Evolutionary conservation across 2,888 invertebrate species (phyloP).

Genomic region (Synanthedon formicaeformis): DNA sequence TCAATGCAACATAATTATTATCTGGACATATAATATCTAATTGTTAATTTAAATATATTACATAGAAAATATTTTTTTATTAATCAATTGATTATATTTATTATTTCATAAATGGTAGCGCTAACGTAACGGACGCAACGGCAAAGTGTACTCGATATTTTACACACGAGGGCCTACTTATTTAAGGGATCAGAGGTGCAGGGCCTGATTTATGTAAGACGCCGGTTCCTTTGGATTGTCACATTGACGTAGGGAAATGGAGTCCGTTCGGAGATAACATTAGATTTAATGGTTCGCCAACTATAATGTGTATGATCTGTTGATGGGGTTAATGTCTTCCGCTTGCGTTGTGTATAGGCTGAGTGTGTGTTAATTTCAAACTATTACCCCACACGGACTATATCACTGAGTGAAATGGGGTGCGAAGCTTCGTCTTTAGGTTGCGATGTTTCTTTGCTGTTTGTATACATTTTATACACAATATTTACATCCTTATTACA

Average conservation of each 20-base stretch:
- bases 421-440: too few species aligned
- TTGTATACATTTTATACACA: too few species aligned
- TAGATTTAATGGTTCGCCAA: conserved; percentile 6
- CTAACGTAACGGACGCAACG: conserved; percentile 9
- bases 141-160: conserved; percentile 46
- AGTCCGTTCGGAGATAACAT: conserved; percentile 6
- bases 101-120: background rate
- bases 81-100: too few species aligned
- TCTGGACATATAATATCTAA: too few species aligned
- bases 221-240: background rate
- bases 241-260: background rate
- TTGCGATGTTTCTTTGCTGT: too few species aligned
- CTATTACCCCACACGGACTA: too few species aligned
- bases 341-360: background rate
- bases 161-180: conserved; percentile 60
- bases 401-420: too few species aligned
- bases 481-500: too few species aligned
- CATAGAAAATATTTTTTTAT: too few species aligned
- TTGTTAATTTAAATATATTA: too few species aligned
- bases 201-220: conserved; percentile 50
- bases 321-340: background rate
- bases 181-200: conserved; percentile 64
- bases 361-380: too few species aligned
- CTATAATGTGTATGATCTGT: background rate
- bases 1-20: too few species aligned